A percentile compares a stretch with the other conserved stretches of the same genome.
phyloP scores from a whole-genome alignment of 2,888 invertebrate species.

The Mesopsocus fuscifrons region DNA sequence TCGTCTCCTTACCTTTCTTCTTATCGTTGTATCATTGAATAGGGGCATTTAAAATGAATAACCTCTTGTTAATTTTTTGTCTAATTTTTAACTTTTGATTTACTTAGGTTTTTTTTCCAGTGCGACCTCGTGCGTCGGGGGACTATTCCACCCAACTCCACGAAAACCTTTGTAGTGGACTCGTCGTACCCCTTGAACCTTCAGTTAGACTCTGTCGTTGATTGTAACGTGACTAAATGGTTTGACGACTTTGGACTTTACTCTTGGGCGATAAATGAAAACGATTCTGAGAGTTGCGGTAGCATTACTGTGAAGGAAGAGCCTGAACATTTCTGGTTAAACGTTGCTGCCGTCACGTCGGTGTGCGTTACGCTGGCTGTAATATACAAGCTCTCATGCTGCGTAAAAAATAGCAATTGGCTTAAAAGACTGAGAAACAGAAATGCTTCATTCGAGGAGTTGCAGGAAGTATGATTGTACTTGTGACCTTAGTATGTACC shows the following conservation, averaged over 20 bases:
- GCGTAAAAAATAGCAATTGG: not conserved
- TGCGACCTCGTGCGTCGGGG: not conserved
- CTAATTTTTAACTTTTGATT: no score
- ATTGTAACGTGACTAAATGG: slow-evolving; percentile 20
- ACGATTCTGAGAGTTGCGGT: slow-evolving; percentile 1
- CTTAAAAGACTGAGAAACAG: not conserved
- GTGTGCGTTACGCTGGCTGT: not conserved
- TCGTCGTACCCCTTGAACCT: slow-evolving; percentile 21
- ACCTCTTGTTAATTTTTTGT: no score
- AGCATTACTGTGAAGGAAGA: not conserved
- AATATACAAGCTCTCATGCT: not conserved
- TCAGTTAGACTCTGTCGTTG: slow-evolving; percentile 14
- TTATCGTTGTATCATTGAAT: no score
- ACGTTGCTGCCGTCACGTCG: not conserved
- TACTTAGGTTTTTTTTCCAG: no score
- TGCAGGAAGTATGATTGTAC: slow-evolving; percentile 1
- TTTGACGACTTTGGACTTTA: slow-evolving; percentile 5
- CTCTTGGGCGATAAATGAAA: not conserved
- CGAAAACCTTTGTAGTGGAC: slow-evolving; percentile 20
- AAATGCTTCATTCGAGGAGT: slow-evolving; percentile 4
- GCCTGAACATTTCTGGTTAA: slow-evolving; percentile 3
- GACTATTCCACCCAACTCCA: slow-evolving; percentile 16
- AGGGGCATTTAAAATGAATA: no score
- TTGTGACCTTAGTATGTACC: no score
- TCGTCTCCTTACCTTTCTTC: no score